Evolutionary conservation across 2,888 invertebrate genomes (phyloP).

Genomic region (Argyra leucocephala): DNA sequence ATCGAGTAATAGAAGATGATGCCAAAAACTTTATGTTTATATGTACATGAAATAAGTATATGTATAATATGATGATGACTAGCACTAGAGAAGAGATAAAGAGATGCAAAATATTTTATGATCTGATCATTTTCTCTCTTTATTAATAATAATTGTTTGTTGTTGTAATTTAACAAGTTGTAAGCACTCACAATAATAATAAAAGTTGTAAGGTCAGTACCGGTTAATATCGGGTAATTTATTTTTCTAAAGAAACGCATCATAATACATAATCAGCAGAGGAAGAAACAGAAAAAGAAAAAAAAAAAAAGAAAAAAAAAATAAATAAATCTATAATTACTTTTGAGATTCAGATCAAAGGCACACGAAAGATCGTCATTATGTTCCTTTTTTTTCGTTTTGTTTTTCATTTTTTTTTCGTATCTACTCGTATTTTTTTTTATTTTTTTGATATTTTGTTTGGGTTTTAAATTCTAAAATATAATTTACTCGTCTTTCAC

Average conservation of each 20-base stretch:
- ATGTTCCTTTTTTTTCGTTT: neutral
- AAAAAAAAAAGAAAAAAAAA: neutral
- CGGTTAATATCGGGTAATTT: neutral
- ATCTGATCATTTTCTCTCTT: no score
- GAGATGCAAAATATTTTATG: no score
- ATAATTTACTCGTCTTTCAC: no score
- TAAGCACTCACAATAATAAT: conserved; percentile 8
- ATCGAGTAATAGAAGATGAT: no score
- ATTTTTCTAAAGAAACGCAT: neutral
- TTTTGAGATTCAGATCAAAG: neutral
- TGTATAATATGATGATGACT: no score
- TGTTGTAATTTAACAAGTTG: neutral
- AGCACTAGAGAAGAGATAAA: no score
- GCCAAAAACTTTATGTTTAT: no score
- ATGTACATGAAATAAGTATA: no score
- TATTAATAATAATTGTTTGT: neutral
- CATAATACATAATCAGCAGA: no score
- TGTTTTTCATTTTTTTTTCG: neutral
- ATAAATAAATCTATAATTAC: neutral
- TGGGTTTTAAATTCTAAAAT: no score
- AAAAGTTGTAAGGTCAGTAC: conserved; percentile 9
- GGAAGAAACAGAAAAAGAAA: neutral
- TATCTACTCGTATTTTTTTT: neutral
- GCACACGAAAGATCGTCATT: neutral
- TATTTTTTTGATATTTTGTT: no score